Percentiles rank a stretch among this genome's conserved stretches.
These are phyloP conservation scores for Rattus norvegicus DNA, from an alignment of 2,113 vertebrate genomes.

Conservation along the genomic window GRCr8 NC_086038.1:36360501-36361000, in stretches of 20 bases:
- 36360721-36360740: not conserved
- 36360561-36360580: conserved; percentile 53
- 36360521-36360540: conserved; percentile 76
- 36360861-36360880: not conserved
- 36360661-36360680: no score
- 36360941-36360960: not conserved
- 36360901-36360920: not conserved
- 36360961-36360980: not conserved
- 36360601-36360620: conserved; percentile 13
- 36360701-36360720: not conserved
- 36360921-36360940: not conserved
- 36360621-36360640: not conserved
- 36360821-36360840: not conserved
- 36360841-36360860: not conserved
- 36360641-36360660: not conserved
- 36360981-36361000: not conserved
- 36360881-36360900: not conserved
- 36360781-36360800: not conserved
- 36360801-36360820: not conserved
- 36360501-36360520: conserved; percentile 72
- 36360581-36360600: conserved; percentile 53
- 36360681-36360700: not conserved
- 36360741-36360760: not conserved
- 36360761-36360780: no score
- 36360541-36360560: conserved; percentile 74